Base-by-base conservation (phyloP, 2,113 vertebrate species). In the Scartelaos histophorus region DNA sequence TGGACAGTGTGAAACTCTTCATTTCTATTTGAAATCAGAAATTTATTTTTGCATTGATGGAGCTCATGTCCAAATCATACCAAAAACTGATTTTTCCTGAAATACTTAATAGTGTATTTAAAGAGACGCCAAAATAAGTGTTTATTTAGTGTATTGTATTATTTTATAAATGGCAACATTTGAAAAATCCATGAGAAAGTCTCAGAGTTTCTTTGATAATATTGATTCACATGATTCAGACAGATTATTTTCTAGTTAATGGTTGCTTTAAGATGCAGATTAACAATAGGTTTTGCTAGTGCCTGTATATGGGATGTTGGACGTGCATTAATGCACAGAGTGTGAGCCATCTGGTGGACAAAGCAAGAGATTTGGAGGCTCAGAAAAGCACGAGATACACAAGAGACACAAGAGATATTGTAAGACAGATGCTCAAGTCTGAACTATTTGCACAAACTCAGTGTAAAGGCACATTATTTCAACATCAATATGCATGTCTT, bases 251-350 rank as follows among this genome's bases (percentile, higher is more conserved):
- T 76, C 68, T 65, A 71, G 79, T 81, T 80, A 77, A 90, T 88
- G 71, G 81, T 78, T 74, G 67, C 81, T 85, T 81, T 88, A 90
- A 91, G 17, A 72, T 16, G 15, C 76, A 91, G 88, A 90, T 91
- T 89, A 91, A 90, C 88, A 87, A 81, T 84, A 81, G 80, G 67
- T 72, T 79, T 60, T 56, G 66, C 45, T 85, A 86, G 76, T 80
- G 67, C 69, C 71, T 79, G 56, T 89, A 76, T 82, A 87, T 88
- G 82, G 85, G 81, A 82, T 84, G 47, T 64, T 57, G 82, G 85
- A 87, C 45, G 88, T 90, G 85, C 64, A 81, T 82, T 91, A 88
- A 90, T 90, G 85, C 85, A 88, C 49, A 7, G 35, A 69, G 71
- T 79, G 71, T 75, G 46, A 85, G 84, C 82, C 88, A 90, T 84